phyloP scores from a whole-genome alignment of 2,888 invertebrate species.

The Cryptus viduatorius region DNA sequence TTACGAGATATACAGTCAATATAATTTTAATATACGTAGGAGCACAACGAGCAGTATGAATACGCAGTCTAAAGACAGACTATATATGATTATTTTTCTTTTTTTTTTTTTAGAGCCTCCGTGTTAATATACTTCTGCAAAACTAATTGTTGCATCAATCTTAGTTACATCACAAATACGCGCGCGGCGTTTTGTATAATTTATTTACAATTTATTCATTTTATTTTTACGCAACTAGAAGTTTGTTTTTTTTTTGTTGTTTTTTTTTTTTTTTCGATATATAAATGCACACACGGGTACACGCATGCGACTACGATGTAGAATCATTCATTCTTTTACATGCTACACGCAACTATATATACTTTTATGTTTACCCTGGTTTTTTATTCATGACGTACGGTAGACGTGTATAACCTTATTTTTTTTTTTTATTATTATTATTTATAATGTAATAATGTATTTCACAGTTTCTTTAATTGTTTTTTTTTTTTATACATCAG shows the following conservation, averaged over 20 bases:
- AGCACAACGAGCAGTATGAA: conserved; percentile 71
- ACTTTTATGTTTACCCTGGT: conserved; percentile 76
- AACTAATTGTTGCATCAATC: conserved; percentile 20
- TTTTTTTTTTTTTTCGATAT: conserved; percentile 39
- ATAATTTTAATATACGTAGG: conserved; percentile 67
- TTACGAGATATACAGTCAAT: conserved; percentile 74
- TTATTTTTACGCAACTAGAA: conserved; percentile 58
- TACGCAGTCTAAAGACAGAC: conserved; percentile 70
- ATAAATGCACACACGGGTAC: conserved; percentile 49
- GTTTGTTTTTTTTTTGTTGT: conserved; percentile 25
- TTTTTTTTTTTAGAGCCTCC: background rate
- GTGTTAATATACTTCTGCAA: background rate
- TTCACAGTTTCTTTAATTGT: conserved; percentile 35
- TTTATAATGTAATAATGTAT: background rate
- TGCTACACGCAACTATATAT: conserved; percentile 25
- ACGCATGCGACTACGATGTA: conserved; percentile 35
- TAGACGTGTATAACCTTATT: conserved; percentile 50
- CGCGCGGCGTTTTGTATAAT: conserved; percentile 10
- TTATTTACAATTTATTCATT: conserved; percentile 56
- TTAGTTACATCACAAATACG: conserved; percentile 11
- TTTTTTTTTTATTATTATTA: conserved; percentile 20
- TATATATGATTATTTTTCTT: conserved; percentile 51
- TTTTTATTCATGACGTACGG: conserved; percentile 73
- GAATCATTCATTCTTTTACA: conserved; percentile 29
- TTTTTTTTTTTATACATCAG: conserved; percentile 34